phyloP scores from a whole-genome alignment of 2,888 invertebrate genomes.

The Hesperia comma region DNA sequence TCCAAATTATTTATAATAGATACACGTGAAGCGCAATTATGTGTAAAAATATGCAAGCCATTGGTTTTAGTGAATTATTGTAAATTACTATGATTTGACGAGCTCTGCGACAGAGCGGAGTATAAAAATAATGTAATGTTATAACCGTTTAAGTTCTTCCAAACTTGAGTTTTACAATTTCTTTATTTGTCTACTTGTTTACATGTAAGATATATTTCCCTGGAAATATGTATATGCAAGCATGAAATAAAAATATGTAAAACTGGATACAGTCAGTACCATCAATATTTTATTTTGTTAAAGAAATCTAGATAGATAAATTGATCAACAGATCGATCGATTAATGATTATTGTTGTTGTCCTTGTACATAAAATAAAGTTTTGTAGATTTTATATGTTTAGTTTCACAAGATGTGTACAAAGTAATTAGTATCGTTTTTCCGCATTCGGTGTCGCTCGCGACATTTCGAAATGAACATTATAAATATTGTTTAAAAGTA shows the following conservation, averaged over 20 bases:
- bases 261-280: constrained; percentile 33
- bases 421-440: constrained; percentile 75
- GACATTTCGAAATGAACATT: constrained; percentile 64
- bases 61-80: constrained; percentile 63
- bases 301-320: constrained; percentile 51
- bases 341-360: constrained; percentile 78
- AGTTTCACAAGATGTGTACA: constrained; percentile 78
- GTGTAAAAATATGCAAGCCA: constrained; percentile 59
- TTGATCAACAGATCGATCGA: constrained; percentile 59
- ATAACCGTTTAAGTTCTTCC: constrained; percentile 61
- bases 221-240: constrained; percentile 57
- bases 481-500: constrained; percentile 83
- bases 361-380: constrained; percentile 75
- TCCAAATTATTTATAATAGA: constrained; percentile 71
- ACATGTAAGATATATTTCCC: constrained; percentile 49
- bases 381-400: constrained; percentile 81
- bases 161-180: constrained; percentile 43
- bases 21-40: constrained; percentile 62
- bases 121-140: constrained; percentile 39
- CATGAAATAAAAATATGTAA: constrained; percentile 38
- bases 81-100: constrained; percentile 47
- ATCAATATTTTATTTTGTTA: constrained; percentile 52
- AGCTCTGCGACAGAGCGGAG: constrained; percentile 15
- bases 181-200: constrained; percentile 38
- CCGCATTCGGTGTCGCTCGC: constrained; percentile 62